A percentile compares a stretch with the other conserved stretches of the same genome.
These are phyloP conservation scores for Cyanocitta stelleri DNA, from an alignment of 2,113 vertebrate species.

Conservation along the genomic window DNA sequence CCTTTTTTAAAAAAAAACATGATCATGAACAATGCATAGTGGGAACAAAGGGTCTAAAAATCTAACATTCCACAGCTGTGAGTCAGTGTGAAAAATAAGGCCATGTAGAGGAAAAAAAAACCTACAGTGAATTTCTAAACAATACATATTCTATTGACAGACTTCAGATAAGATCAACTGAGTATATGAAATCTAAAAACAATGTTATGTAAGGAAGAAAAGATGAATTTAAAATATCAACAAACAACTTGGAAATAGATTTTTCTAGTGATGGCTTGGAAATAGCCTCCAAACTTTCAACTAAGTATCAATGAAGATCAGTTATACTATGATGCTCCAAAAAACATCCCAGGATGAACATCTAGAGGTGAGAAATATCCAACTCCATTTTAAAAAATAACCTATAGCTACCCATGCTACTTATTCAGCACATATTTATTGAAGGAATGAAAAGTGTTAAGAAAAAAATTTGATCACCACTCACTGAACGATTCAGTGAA, in stretches of 20 bases:
- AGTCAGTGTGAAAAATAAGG: constrained; percentile 43
- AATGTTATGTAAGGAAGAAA: not conserved
- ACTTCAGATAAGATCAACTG: constrained; percentile 22
- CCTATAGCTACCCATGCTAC: not conserved
- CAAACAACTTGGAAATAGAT: not conserved
- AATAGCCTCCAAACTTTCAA: not conserved
- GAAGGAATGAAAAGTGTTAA: not conserved
- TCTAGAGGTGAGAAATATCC: not conserved
- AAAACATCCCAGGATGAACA: not conserved
- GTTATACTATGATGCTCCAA: not conserved
- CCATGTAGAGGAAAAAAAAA: not conserved
- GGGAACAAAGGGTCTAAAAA: constrained; percentile 52
- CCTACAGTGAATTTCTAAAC: not conserved
- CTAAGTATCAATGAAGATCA: not conserved
- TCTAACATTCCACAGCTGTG: constrained; percentile 55
- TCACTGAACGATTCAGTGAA: not conserved
- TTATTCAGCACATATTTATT: not conserved
- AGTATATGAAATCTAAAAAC: not conserved
- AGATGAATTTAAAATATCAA: not conserved
- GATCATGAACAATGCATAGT: constrained; percentile 47
- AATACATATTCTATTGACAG: constrained; percentile 20
- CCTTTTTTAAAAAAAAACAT: not conserved
- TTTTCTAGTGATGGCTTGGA: not conserved
- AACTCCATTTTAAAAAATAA: not conserved
- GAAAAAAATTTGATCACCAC: not conserved